Base-by-base conservation (phyloP, 2,888 invertebrate genomes). In the Trichogramma dendrolimi region DNA sequence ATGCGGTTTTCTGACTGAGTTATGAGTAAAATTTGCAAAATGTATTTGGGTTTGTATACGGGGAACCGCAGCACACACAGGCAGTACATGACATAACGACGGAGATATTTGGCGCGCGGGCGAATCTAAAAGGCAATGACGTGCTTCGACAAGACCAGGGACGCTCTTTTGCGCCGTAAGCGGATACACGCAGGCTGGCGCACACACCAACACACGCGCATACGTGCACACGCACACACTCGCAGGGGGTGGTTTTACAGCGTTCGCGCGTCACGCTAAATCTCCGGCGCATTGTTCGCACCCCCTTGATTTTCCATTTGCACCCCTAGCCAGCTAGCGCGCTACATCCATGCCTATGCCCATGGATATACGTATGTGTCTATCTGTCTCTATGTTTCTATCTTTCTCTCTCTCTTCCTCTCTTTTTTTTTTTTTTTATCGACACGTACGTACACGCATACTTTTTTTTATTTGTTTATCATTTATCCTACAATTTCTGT, bases 281-380 rank as follows among this genome's bases (percentile, higher is more conserved):
- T 75, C 75, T 75, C 71, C 68, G 65, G 63, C 59, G 74, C 73
- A 74, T 75, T 75, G 74, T 75, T 71, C 72, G 72, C 71, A 70
- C 71, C 72, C 71, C 72, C 67, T 71, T 69, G 72, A 73, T 72
- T 73, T 72, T 73, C 72, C 71, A 72, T 73, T 67, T 69, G 72
- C 71, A 69, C 69, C 72, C 73, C 72, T 69, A 56, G 62, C 64
- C 52, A 64, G 63, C 65, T 62, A 66, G 68, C 65, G 68, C 66
- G 63, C 66, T 60, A 66, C 67, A 64, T 51, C 62, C 61, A 57
- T 40, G 46, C 59, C 46, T 51, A 48, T 53, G 58, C 65, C 60
- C 54, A 44, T 65, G 11, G 63, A 27, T 27, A 27, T 58, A 64
- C 56, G 61, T 63, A 54, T 58, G 38, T 60, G 63, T 55, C 40